Evolutionary conservation across 2,797 vertebrate genomes (phyloP).

Genomic region (Sebastes diaconus): DNA sequence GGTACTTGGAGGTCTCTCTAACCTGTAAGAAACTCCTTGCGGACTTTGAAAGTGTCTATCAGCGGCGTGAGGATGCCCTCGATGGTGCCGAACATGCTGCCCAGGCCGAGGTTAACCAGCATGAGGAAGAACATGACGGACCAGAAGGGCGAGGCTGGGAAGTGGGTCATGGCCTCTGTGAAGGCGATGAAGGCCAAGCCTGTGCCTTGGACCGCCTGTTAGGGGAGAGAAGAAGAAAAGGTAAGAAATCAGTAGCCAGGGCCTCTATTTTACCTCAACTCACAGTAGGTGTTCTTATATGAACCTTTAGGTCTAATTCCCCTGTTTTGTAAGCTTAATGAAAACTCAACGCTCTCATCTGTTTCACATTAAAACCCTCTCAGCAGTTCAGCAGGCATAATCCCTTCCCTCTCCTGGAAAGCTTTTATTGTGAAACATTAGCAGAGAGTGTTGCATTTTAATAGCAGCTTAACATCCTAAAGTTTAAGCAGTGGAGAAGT

Average conservation of each 20-base stretch:
- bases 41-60: slow-evolving; percentile 95
- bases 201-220: slow-evolving; percentile 94
- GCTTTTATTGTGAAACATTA: neutral
- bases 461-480: neutral
- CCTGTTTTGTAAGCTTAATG: neutral
- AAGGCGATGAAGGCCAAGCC: slow-evolving; percentile 98
- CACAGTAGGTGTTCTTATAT: neutral
- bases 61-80: slow-evolving; percentile 96
- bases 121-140: slow-evolving; percentile 99
- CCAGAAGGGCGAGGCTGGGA: slow-evolving; percentile 98
- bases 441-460: neutral
- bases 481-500: neutral
- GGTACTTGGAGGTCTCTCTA: neutral
- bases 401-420: neutral
- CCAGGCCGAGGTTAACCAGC: slow-evolving; percentile 95
- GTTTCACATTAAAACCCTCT: neutral
- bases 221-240: neutral
- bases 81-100: slow-evolving; percentile 98
- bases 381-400: neutral
- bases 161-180: slow-evolving; percentile 98
- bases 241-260: neutral
- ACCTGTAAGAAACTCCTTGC: slow-evolving; percentile 96
- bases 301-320: neutral
- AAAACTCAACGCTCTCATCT: neutral
- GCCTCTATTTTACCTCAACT: neutral